Percentiles rank a stretch among this genome's conserved stretches.
phyloP scores from a whole-genome alignment of 2,113 vertebrate genomes.

The Tonatia bakeri region DNA sequence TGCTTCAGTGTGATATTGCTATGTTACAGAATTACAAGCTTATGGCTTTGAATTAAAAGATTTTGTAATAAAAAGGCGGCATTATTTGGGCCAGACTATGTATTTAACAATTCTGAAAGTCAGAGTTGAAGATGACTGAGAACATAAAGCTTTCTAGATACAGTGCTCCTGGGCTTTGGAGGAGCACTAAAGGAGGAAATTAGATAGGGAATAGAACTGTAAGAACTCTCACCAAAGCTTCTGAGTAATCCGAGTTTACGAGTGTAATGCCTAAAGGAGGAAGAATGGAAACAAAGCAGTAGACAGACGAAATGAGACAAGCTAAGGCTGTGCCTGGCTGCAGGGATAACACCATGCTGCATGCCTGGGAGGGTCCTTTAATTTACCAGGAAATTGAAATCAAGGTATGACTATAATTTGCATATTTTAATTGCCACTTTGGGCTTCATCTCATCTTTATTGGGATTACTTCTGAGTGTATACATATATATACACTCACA shows the following conservation, averaged over 20 bases:
- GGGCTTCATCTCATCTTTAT: neutral
- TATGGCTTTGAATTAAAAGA: too few species aligned
- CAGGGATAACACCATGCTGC: neutral
- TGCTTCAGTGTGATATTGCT: too few species aligned
- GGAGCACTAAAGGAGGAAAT: neutral
- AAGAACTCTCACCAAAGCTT: neutral
- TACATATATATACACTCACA: too few species aligned
- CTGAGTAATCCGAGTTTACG: neutral
- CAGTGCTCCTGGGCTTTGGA: neutral
- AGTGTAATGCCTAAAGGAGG: neutral
- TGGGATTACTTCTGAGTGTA: neutral
- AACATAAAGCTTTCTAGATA: neutral
- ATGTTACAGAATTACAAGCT: too few species aligned
- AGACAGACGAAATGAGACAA: neutral
- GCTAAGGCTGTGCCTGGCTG: neutral
- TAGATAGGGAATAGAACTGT: neutral
- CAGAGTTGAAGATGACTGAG: neutral
- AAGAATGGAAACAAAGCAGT: neutral
- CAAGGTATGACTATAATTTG: neutral
- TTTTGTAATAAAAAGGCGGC: too few species aligned
- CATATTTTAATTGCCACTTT: constrained; percentile 54
- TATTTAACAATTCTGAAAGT: neutral
- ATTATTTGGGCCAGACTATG: too few species aligned
- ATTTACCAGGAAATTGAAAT: constrained; percentile 26
- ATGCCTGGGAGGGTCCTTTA: neutral